These are phyloP conservation scores for Neoseiulus cucumeris DNA, from an alignment of 1,140 invertebrate species.

Conservation along the genomic window DNA sequence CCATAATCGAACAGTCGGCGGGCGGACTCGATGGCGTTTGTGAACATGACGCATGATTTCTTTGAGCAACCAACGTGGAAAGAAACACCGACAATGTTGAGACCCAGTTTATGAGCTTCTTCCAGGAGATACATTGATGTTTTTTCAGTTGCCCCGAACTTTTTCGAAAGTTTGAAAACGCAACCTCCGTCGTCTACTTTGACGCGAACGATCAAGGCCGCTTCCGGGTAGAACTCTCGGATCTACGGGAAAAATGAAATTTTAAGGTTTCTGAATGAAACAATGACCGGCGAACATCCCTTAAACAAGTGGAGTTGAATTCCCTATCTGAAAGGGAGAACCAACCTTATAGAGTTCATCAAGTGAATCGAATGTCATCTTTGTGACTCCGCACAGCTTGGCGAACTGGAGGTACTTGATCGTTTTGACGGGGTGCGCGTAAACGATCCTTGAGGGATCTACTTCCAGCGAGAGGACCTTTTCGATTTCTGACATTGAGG, in stretches of 20 bases:
- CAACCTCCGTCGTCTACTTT: slow-evolving; percentile 1
- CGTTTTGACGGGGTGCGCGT: slow-evolving; percentile 2
- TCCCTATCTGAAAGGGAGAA: background rate
- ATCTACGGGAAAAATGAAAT: no score
- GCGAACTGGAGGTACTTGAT: background rate
- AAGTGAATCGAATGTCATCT: background rate
- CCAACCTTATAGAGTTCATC: slow-evolving; percentile 4
- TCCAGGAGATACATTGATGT: background rate
- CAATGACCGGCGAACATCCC: no score
- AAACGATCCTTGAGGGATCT: background rate
- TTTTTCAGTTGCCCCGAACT: background rate
- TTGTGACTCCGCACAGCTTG: background rate
- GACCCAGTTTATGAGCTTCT: background rate
- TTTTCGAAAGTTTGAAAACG: slow-evolving; percentile 1
- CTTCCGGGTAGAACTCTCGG: slow-evolving; percentile 7
- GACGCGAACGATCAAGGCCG: background rate
- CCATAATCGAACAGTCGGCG: slow-evolving; percentile 28
- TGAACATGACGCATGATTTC: slow-evolving; percentile 27
- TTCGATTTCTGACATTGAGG: slow-evolving; percentile 24
- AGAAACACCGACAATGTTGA: slow-evolving; percentile 19
- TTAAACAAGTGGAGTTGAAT: no score
- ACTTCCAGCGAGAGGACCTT: background rate
- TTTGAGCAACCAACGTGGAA: slow-evolving; percentile 33
- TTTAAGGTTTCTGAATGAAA: no score
- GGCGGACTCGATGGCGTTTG: slow-evolving; percentile 27